Evolutionary conservation across 2,797 vertebrate genomes (phyloP).

Genomic region (Cephalopachus bancanus): DNA sequence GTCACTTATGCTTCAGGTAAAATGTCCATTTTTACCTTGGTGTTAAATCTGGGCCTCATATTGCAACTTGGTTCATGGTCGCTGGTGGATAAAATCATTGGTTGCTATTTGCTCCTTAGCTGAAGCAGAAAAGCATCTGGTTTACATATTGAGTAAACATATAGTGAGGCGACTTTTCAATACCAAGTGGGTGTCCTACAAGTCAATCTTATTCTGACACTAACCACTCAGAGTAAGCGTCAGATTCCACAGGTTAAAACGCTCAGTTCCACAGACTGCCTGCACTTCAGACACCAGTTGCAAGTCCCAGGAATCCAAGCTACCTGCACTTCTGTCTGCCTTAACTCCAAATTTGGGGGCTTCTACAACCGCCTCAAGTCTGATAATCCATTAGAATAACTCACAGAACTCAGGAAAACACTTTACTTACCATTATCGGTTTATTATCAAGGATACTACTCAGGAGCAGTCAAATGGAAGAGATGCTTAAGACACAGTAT

Average conservation of each 20-base stretch:
- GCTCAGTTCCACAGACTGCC: background rate
- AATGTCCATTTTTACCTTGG: background rate
- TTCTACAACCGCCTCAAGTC: background rate
- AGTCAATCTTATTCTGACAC: background rate
- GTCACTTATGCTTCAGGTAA: background rate
- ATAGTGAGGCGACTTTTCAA: background rate
- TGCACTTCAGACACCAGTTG: background rate
- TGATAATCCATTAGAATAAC: background rate
- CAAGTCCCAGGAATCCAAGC: background rate
- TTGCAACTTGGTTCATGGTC: background rate
- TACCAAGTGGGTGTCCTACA: background rate
- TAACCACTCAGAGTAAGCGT: background rate
- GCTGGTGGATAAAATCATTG: background rate
- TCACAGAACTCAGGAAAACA: slow-evolving; percentile 3
- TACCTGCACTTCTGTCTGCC: background rate
- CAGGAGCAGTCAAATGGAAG: background rate
- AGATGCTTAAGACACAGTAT: background rate
- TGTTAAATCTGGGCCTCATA: background rate
- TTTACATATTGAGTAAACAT: background rate
- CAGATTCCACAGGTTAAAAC: background rate
- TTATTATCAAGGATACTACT: background rate
- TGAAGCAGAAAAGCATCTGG: background rate
- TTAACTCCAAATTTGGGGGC: background rate
- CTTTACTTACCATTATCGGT: background rate
- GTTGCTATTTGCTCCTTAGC: background rate